phyloP scores from a whole-genome alignment of 2,888 invertebrate genomes.

The Erpobdella octoculata region DNA sequence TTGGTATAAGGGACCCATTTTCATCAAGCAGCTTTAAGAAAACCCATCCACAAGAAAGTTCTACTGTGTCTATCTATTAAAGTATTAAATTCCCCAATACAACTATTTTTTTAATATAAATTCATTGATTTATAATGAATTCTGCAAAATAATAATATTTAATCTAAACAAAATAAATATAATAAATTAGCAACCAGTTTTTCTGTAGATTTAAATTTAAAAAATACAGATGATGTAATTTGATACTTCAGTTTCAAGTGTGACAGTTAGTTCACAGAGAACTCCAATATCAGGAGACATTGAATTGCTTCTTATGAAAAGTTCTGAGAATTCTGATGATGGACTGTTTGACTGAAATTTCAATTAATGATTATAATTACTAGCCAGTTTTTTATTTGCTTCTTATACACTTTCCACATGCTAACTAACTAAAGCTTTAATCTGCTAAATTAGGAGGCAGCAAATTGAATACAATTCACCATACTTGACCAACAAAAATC shows the following conservation, averaged over 20 bases:
- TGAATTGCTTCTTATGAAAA: slow-evolving; percentile 8
- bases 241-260: background rate
- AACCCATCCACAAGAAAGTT: slow-evolving; percentile 10
- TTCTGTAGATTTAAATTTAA: too few relatives aligned
- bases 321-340: background rate
- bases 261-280: background rate
- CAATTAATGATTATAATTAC: background rate
- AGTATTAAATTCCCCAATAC: too few relatives aligned
- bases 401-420: too few relatives aligned
- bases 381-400: background rate
- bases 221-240: background rate
- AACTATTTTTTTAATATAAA: too few relatives aligned
- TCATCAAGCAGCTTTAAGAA: background rate
- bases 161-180: too few relatives aligned
- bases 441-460: too few relatives aligned
- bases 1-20: background rate
- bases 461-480: too few relatives aligned
- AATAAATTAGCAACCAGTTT: too few relatives aligned
- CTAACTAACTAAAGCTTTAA: too few relatives aligned
- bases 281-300: background rate
- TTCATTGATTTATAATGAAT: background rate
- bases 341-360: background rate
- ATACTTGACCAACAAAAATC: too few relatives aligned
- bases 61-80: background rate
- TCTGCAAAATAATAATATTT: background rate